These are phyloP conservation scores for Boleophthalmus pectinirostris DNA, from an alignment of 2,113 vertebrate species.

Conservation along the genomic window DNA sequence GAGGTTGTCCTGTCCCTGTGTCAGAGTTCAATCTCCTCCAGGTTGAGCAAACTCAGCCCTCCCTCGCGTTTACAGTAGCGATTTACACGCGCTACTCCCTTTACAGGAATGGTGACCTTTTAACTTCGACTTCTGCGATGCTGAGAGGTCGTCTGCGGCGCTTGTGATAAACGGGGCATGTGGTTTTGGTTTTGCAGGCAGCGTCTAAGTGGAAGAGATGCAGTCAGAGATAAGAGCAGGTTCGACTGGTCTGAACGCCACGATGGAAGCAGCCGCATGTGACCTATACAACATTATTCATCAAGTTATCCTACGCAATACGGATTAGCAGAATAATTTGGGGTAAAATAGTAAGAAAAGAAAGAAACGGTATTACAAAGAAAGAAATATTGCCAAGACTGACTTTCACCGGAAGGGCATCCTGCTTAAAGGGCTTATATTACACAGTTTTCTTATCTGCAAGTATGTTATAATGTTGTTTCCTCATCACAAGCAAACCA, in stretches of 20 bases:
- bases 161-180: slow-evolving; percentile 28
- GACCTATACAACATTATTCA: no score
- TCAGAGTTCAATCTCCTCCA: slow-evolving; percentile 45
- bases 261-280: not conserved
- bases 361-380: no score
- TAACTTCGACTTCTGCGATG: slow-evolving; percentile 55
- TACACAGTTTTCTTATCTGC: no score
- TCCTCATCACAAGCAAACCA: no score
- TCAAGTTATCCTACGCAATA: no score
- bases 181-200: slow-evolving; percentile 11
- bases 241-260: not conserved
- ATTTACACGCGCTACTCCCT: slow-evolving; percentile 6
- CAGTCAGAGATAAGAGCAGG: not conserved
- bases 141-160: slow-evolving; percentile 15
- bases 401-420: no score
- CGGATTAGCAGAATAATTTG: no score
- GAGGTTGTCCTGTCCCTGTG: slow-evolving; percentile 3
- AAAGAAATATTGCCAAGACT: no score
- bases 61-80: slow-evolving; percentile 13
- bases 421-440: no score
- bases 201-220: slow-evolving; percentile 12
- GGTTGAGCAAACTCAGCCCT: slow-evolving; percentile 19
- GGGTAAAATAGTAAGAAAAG: no score
- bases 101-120: slow-evolving; percentile 36
- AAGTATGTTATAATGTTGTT: no score